Conservation (phyloP, 2,113 vertebrate species). For the Mirounga angustirostris region DNA sequence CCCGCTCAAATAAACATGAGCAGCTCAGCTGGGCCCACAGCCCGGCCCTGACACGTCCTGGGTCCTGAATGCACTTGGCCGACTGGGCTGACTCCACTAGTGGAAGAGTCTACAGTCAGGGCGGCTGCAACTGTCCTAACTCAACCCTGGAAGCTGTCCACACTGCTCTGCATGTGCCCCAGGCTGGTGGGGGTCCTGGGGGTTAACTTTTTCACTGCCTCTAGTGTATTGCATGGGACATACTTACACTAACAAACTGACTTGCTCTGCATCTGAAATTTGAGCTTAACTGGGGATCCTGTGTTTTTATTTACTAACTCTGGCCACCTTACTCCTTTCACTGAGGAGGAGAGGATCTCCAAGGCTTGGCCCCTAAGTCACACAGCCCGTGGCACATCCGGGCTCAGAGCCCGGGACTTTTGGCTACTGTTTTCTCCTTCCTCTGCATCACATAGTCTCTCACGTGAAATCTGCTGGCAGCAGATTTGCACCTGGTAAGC, state of each 20-base stretch:
- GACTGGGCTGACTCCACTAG: background rate
- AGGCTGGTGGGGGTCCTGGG: rapidly evolving
- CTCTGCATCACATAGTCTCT: background rate
- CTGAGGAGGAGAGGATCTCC: background rate
- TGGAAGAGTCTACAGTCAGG: background rate
- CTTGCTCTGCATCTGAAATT: background rate
- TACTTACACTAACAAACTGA: background rate
- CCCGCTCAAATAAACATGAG: background rate
- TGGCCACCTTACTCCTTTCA: background rate
- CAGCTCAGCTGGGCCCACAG: background rate
- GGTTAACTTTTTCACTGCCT: background rate
- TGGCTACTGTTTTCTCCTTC: background rate
- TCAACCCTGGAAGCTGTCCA: background rate
- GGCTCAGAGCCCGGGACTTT: background rate
- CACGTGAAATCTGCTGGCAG: background rate
- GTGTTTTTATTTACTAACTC: background rate
- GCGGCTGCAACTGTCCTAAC: background rate
- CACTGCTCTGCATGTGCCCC: background rate
- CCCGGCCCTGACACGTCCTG: rapidly evolving
- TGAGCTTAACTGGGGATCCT: background rate
- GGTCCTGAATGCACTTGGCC: background rate
- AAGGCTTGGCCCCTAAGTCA: background rate
- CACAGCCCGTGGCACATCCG: rapidly evolving
- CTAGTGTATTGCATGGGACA: background rate
- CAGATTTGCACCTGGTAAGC: background rate